Percentiles rank a stretch among this genome's conserved stretches.
phyloP scores from a whole-genome alignment of 2,113 vertebrate genomes.

The Corvus hawaiiensis region DNA sequence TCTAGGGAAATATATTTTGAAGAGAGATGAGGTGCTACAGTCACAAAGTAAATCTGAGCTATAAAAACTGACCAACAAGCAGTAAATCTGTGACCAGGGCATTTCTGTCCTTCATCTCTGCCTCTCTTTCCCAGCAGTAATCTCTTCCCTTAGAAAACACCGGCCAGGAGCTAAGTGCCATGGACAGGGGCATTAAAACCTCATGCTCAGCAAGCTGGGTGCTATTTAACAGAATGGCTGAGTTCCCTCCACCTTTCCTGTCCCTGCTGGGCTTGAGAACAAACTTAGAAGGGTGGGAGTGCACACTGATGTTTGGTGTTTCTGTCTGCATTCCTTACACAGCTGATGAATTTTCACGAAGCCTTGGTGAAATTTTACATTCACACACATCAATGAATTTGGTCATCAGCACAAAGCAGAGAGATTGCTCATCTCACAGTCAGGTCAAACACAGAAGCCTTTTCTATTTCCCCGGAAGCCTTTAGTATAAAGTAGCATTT shows the following conservation, averaged over 20 bases:
- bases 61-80: background rate
- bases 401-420: background rate
- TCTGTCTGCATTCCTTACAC: background rate
- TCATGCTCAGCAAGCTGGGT: background rate
- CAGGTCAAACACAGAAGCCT: background rate
- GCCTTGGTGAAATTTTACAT: background rate
- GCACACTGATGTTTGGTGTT: background rate
- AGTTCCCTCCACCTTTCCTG: background rate
- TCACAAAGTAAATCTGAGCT: background rate
- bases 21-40: background rate
- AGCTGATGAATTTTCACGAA: background rate
- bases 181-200: background rate
- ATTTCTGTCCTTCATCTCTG: background rate
- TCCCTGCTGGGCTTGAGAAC: background rate
- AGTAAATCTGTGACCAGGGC: background rate
- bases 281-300: fast-evolving
- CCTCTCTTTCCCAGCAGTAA: background rate
- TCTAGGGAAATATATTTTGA: background rate
- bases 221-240: background rate
- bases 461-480: background rate
- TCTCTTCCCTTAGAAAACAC: background rate
- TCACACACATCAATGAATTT: background rate
- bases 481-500: background rate
- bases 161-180: background rate
- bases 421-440: background rate